Percentiles rank a stretch among this genome's conserved stretches.
Evolutionary conservation across 1,140 invertebrate species (phyloP).

Genomic region (Lycorma delicatula): DNA sequence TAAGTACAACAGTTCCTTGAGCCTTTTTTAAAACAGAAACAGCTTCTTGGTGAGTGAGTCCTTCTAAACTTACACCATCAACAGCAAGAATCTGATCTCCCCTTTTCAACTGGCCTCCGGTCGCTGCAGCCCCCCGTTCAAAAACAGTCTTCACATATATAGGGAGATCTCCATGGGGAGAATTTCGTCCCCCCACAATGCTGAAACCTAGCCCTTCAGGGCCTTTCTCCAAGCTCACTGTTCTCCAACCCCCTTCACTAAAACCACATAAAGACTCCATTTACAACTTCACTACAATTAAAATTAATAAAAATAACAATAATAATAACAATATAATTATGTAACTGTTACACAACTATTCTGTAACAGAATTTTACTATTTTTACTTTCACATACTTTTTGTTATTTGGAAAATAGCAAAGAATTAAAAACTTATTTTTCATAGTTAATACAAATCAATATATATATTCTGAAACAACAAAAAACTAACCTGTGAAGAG

Average conservation of each 20-base stretch:
- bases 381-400: no score
- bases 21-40: conserved; percentile 50
- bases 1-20: conserved; percentile 45
- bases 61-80: conserved; percentile 44
- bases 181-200: conserved; percentile 69
- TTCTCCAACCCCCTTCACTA: conserved; percentile 24
- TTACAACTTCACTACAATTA: not conserved
- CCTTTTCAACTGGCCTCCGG: conserved; percentile 51
- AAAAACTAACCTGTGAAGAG: no score
- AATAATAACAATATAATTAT: no score
- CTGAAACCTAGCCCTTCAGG: conserved; percentile 65
- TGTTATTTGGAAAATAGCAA: no score
- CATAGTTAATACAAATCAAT: no score
- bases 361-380: no score
- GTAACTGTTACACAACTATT: no score
- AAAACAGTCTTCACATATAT: conserved; percentile 80
- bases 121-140: conserved; percentile 60
- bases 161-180: conserved; percentile 65
- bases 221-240: conserved; percentile 57
- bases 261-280: not conserved
- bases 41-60: conserved; percentile 51
- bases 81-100: conserved; percentile 52
- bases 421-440: no score
- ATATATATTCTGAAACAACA: no score
- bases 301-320: no score